Evolutionary conservation across 1,140 invertebrate genomes (phyloP).

Genomic region (Atta texana): DNA sequence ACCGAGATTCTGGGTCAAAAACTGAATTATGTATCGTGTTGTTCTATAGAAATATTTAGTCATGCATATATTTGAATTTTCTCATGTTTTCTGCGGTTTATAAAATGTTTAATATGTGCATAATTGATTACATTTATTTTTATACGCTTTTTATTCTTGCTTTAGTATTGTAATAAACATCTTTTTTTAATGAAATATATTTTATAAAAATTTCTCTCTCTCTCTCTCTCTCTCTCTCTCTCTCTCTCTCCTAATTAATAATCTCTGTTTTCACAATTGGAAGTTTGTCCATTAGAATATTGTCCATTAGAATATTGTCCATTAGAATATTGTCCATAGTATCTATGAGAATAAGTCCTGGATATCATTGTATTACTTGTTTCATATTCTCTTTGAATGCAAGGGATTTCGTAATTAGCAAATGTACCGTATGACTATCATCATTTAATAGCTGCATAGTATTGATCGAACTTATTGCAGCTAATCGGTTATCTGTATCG

Average conservation of each 20-base stretch:
- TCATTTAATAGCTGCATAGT: background rate
- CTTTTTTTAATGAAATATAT: background rate
- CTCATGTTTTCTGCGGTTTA: background rate
- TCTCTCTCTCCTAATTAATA: background rate
- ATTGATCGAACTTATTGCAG: background rate
- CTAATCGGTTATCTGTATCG: background rate
- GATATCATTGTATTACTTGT: background rate
- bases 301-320: too few relatives aligned
- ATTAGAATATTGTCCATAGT: too few relatives aligned
- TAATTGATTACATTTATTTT: background rate
- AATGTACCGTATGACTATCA: background rate
- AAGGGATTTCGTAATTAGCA: background rate
- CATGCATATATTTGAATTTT: constrained; percentile 14
- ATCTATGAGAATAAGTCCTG: background rate
- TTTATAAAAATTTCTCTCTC: background rate
- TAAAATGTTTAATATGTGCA: constrained; percentile 35
- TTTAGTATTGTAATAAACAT: background rate
- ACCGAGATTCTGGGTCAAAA: constrained; percentile 66
- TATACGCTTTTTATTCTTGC: background rate
- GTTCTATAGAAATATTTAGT: constrained; percentile 13
- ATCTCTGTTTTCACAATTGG: background rate
- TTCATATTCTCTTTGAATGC: background rate
- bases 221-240: background rate
- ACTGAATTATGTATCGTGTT: constrained; percentile 70
- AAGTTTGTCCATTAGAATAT: background rate